Percentiles rank a stretch among this genome's conserved stretches.
phyloP scores from a whole-genome alignment of 2,888 invertebrate species.

The Drosophila ezoana region DNA sequence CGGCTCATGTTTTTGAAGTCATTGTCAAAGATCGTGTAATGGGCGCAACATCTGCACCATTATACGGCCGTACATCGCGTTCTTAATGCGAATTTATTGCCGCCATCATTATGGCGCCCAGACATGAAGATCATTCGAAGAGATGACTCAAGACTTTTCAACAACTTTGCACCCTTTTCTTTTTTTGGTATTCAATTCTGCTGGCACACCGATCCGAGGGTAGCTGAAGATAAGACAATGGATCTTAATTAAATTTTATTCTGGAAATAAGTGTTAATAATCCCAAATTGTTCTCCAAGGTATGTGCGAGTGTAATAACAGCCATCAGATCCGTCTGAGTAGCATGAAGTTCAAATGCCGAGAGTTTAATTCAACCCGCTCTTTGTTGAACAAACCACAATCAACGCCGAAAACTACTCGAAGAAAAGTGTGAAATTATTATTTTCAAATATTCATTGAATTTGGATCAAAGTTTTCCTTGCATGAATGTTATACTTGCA shows the following conservation, averaged over 20 bases:
- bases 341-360: background rate
- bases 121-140: constrained; percentile 57
- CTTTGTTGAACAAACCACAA: background rate
- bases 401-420: background rate
- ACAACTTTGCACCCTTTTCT: constrained; percentile 60
- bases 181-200: constrained; percentile 49
- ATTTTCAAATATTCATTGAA: too few relatives aligned
- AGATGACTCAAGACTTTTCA: constrained; percentile 71
- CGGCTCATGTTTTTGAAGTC: constrained; percentile 30
- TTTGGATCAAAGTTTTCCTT: too few relatives aligned
- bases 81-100: constrained; percentile 81
- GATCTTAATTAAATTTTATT: constrained; percentile 63
- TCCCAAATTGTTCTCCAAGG: constrained; percentile 35
- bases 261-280: constrained; percentile 34
- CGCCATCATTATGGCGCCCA: constrained; percentile 66
- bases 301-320: constrained; percentile 13
- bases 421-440: background rate
- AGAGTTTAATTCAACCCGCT: background rate
- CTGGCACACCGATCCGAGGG: constrained; percentile 47
- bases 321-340: constrained; percentile 2
- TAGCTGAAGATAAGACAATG: constrained; percentile 63
- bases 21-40: constrained; percentile 38
- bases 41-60: constrained; percentile 50
- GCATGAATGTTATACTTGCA: too few relatives aligned
- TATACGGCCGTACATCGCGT: constrained; percentile 25